A percentile compares a stretch with the other conserved stretches of the same genome.
Evolutionary conservation across 2,113 vertebrate species (phyloP).

Genomic region (Phyllopteryx taeniolatus): DNA sequence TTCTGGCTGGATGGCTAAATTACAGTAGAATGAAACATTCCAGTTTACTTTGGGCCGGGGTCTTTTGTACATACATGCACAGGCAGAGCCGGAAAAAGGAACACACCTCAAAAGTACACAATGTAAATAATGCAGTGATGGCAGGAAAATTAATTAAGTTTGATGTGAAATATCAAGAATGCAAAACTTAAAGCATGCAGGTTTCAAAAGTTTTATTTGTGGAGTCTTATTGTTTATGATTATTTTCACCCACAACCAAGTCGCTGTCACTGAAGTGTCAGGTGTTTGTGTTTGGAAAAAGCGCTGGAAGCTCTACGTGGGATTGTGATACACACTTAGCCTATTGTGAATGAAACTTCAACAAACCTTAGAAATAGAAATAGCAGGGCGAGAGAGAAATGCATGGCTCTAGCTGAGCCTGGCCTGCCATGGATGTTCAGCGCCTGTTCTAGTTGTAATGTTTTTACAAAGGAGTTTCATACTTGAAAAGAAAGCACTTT

Average conservation of each 20-base stretch:
- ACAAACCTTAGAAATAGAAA: conserved; percentile 16
- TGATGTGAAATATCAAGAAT: conserved; percentile 36
- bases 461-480: conserved; percentile 11
- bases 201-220: conserved; percentile 46
- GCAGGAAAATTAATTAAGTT: conserved; percentile 8
- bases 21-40: conserved; percentile 64
- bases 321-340: conserved; percentile 26
- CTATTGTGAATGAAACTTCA: conserved; percentile 43
- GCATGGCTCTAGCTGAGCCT: not conserved
- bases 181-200: conserved; percentile 27
- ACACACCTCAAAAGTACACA: conserved; percentile 60
- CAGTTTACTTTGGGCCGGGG: conserved; percentile 65
- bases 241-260: conserved; percentile 35
- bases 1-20: conserved; percentile 50
- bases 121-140: conserved; percentile 51
- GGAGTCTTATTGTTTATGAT: conserved; percentile 39
- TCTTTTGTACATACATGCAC: conserved; percentile 57
- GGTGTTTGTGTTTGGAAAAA: conserved; percentile 20
- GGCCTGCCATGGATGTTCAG: not conserved
- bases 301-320: conserved; percentile 22
- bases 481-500: conserved; percentile 29
- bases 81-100: conserved; percentile 52
- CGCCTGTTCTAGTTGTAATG: not conserved
- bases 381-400: not conserved
- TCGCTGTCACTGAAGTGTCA: conserved; percentile 37